Evolutionary conservation across 2,888 invertebrate genomes (phyloP).

Genomic region (Electrophaes corylata): DNA sequence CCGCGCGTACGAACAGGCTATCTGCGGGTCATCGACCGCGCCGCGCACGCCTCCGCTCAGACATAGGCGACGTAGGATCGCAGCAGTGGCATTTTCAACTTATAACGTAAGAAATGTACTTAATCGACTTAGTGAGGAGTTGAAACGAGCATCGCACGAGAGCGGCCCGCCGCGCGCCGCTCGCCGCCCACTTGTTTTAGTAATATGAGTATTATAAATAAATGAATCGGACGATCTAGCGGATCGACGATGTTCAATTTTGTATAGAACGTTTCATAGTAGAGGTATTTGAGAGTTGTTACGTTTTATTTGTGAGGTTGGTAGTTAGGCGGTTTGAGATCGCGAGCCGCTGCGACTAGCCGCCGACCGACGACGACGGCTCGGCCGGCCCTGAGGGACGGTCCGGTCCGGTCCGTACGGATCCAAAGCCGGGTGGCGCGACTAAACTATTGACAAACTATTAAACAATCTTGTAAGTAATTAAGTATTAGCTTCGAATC

Average conservation of each 20-base stretch:
- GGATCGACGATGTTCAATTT: slow-evolving; percentile 83
- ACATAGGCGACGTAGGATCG: slow-evolving; percentile 78
- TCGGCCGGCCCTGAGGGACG: slow-evolving; percentile 14
- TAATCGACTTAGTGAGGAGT: slow-evolving; percentile 73
- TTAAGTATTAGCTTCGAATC: slow-evolving; percentile 84
- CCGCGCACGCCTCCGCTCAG: slow-evolving; percentile 41
- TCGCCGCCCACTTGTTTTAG: slow-evolving; percentile 77
- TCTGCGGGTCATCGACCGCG: slow-evolving; percentile 19
- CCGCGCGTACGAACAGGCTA: slow-evolving; percentile 37
- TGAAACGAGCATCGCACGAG: slow-evolving; percentile 60
- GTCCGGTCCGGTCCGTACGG: slow-evolving; percentile 17
- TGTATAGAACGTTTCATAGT: slow-evolving; percentile 83
- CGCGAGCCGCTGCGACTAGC: slow-evolving; percentile 30
- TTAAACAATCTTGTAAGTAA: slow-evolving; percentile 83
- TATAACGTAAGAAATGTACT: slow-evolving; percentile 80
- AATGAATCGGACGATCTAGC: slow-evolving; percentile 69
- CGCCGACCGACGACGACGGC: slow-evolving; percentile 21
- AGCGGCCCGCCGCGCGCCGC: slow-evolving; percentile 68
- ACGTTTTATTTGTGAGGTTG: slow-evolving; percentile 75
- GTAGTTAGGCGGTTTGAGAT: slow-evolving; percentile 45
- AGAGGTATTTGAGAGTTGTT: slow-evolving; percentile 81
- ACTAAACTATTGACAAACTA: slow-evolving; percentile 70
- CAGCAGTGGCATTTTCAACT: slow-evolving; percentile 82
- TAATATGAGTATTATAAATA: slow-evolving; percentile 60
- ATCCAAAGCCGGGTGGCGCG: slow-evolving; percentile 53